Evolutionary conservation across 2,797 vertebrate genomes (phyloP).

Genomic region (Falco novaeseelandiae): DNA sequence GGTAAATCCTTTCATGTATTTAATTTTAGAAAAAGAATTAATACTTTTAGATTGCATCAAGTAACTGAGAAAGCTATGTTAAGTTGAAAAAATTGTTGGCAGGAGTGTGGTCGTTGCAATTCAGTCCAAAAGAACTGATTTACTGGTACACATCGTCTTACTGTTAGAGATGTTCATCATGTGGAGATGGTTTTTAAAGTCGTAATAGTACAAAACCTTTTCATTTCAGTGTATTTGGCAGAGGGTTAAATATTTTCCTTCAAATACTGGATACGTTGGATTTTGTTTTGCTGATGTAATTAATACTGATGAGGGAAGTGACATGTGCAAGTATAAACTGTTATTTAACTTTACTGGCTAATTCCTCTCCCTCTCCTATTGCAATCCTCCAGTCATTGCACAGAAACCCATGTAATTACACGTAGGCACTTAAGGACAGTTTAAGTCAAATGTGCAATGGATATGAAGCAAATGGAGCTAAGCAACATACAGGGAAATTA

Average conservation of each 20-base stretch:
- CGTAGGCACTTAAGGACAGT: constrained; percentile 55
- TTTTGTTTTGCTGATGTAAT: constrained; percentile 39
- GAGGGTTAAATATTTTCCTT: constrained; percentile 31
- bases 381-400: constrained; percentile 22
- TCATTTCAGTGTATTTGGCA: constrained; percentile 13
- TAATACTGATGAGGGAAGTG: constrained; percentile 24
- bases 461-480: constrained; percentile 11
- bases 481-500: background rate
- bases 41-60: constrained; percentile 41
- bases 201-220: background rate
- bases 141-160: constrained; percentile 9
- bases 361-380: background rate
- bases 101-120: background rate
- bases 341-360: constrained; percentile 10
- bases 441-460: constrained; percentile 62
- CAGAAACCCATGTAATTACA: constrained; percentile 35
- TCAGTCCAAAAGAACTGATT: constrained; percentile 10
- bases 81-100: constrained; percentile 45
- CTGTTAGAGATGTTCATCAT: constrained; percentile 27
- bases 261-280: background rate
- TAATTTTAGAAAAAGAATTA: constrained; percentile 28
- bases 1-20: constrained; percentile 21
- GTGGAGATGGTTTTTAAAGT: constrained; percentile 17
- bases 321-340: constrained; percentile 3
- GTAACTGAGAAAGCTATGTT: constrained; percentile 16